phyloP scores from a whole-genome alignment of 2,113 vertebrate species.

The Mustelus asterias region DNA sequence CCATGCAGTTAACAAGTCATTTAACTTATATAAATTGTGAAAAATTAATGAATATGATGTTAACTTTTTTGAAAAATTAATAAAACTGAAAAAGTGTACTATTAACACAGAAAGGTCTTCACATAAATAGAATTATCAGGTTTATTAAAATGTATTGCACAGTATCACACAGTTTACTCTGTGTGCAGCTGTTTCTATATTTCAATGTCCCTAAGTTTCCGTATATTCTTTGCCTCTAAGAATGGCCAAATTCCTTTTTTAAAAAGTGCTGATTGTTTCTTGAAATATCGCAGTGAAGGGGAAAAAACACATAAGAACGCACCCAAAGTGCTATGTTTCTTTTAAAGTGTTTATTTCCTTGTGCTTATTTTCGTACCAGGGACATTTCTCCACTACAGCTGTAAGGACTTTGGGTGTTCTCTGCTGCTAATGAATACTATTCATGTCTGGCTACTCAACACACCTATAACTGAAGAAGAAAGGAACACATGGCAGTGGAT shows the following conservation, averaged over 20 bases:
- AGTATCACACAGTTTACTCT: background rate
- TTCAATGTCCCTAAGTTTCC: background rate
- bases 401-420: background rate
- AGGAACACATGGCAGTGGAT: background rate
- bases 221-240: background rate
- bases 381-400: background rate
- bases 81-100: background rate
- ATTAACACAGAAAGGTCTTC: background rate
- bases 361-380: background rate
- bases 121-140: background rate
- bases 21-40: background rate
- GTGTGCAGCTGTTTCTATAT: background rate
- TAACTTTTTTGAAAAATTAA: background rate
- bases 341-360: background rate
- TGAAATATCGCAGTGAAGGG: background rate
- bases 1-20: background rate
- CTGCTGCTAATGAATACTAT: background rate
- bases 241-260: background rate
- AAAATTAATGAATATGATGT: background rate
- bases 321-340: background rate
- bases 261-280: background rate
- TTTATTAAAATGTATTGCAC: background rate
- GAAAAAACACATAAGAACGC: background rate
- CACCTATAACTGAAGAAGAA: background rate
- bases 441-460: background rate